These are phyloP conservation scores for Oncorhynchus nerka DNA, from an alignment of 2,113 vertebrate species.

Conservation along the genomic window DNA sequence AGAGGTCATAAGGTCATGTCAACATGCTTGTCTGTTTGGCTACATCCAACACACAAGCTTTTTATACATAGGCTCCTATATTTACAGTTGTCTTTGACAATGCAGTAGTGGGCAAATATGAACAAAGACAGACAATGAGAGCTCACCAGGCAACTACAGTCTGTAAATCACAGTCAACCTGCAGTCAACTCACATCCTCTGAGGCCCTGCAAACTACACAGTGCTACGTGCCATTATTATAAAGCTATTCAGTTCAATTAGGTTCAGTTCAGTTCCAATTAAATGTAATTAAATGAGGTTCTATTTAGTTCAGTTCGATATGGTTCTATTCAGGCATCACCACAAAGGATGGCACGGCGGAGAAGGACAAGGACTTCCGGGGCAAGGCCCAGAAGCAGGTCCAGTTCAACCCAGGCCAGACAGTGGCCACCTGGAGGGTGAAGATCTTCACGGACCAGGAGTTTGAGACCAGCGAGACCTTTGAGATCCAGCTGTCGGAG, in stretches of 20 bases:
- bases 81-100: conserved; percentile 1
- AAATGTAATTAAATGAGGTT: background rate
- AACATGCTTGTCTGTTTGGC: conserved; percentile 14
- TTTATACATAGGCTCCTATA: background rate
- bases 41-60: background rate
- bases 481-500: conserved; percentile 82
- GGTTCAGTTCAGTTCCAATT: background rate
- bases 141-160: conserved; percentile 1
- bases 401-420: conserved; percentile 85
- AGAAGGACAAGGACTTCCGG: conserved; percentile 84
- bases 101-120: background rate
- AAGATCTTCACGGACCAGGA: conserved; percentile 81
- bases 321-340: conserved; percentile 69
- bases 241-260: background rate
- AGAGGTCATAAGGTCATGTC: conserved; percentile 40
- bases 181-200: background rate
- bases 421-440: conserved; percentile 78
- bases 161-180: background rate
- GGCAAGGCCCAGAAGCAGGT: conserved; percentile 81
- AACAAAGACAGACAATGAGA: background rate
- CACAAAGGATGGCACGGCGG: conserved; percentile 81
- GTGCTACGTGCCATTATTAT: background rate
- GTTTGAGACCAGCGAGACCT: conserved; percentile 84
- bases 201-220: background rate
- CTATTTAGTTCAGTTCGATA: background rate